phyloP scores from a whole-genome alignment of 2,113 vertebrate genomes.

The Ctenomys sociabilis region DNA sequence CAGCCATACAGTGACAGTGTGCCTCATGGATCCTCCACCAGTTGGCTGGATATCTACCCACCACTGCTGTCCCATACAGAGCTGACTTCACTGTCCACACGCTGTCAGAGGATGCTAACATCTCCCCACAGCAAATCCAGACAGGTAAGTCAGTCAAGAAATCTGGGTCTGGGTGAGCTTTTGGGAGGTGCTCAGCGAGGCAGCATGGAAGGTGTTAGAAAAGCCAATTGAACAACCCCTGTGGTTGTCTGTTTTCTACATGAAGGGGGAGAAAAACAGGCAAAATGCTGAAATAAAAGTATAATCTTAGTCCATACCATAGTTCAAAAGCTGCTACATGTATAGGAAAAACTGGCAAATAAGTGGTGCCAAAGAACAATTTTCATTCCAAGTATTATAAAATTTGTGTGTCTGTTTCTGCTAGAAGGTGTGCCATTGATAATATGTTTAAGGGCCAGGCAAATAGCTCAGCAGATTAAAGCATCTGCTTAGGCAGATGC shows the following conservation, averaged over 20 bases:
- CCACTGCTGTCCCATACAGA: background rate
- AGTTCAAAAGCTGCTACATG: background rate
- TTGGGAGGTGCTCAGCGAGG: background rate
- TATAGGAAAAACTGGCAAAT: background rate
- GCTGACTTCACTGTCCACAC: rapidly evolving
- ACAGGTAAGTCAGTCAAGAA: background rate
- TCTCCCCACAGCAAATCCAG: background rate
- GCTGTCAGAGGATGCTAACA: background rate
- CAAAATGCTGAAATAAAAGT: background rate
- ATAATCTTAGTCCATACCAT: background rate
- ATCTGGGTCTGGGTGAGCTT: background rate
- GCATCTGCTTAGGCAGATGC: too few species aligned
- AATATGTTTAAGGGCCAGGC: background rate
- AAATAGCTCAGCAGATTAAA: too few species aligned
- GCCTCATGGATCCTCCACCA: background rate
- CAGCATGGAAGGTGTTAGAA: background rate
- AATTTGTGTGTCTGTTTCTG: background rate
- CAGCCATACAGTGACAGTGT: background rate
- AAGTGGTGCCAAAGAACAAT: background rate
- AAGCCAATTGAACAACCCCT: background rate
- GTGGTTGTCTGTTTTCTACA: background rate
- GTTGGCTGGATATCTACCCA: rapidly evolving
- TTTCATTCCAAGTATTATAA: background rate
- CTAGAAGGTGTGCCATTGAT: background rate
- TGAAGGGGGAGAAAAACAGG: background rate